A percentile compares a stretch with the other conserved stretches of the same genome.
Conservation (phyloP, 1,140 invertebrate genomes). For the Anoplolepis gracilipes region DNA sequence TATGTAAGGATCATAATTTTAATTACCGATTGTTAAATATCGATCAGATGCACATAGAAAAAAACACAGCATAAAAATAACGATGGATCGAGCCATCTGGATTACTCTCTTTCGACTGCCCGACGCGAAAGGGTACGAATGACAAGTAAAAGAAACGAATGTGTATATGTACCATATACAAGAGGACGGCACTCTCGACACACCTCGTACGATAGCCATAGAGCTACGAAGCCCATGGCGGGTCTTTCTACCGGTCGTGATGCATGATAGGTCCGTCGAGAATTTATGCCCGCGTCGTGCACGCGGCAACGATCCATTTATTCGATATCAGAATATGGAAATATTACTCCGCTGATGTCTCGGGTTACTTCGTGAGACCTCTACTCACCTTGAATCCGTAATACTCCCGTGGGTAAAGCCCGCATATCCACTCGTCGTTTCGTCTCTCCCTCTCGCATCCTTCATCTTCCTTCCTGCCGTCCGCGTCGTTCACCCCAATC, state of each 20-base stretch:
- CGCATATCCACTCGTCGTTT: slow-evolving; percentile 71
- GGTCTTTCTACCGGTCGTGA: slow-evolving; percentile 71
- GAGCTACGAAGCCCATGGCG: slow-evolving; percentile 25
- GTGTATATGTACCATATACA: background rate
- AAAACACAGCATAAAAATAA: background rate
- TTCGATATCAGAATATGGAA: slow-evolving; percentile 84
- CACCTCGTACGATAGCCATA: slow-evolving; percentile 61
- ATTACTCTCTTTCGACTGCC: slow-evolving; percentile 34
- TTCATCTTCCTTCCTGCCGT: slow-evolving; percentile 39
- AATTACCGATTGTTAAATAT: background rate
- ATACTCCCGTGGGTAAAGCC: slow-evolving; percentile 79
- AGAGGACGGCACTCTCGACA: slow-evolving; percentile 58
- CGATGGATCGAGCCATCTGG: background rate
- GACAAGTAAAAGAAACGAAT: slow-evolving; percentile 59
- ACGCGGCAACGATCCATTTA: slow-evolving; percentile 82
- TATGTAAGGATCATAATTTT: too few relatives aligned
- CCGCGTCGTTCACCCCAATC: background rate
- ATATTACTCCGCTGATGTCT: slow-evolving; percentile 82
- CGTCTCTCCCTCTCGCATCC: slow-evolving; percentile 39
- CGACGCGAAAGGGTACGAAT: slow-evolving; percentile 37
- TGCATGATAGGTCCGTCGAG: slow-evolving; percentile 79
- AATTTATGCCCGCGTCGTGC: slow-evolving; percentile 81
- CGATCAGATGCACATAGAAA: background rate
- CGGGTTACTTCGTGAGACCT: slow-evolving; percentile 76
- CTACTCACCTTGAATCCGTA: slow-evolving; percentile 82